Evolutionary conservation across 2,113 vertebrate species (phyloP).

Genomic region (Dunckerocampus dactyliophorus): DNA sequence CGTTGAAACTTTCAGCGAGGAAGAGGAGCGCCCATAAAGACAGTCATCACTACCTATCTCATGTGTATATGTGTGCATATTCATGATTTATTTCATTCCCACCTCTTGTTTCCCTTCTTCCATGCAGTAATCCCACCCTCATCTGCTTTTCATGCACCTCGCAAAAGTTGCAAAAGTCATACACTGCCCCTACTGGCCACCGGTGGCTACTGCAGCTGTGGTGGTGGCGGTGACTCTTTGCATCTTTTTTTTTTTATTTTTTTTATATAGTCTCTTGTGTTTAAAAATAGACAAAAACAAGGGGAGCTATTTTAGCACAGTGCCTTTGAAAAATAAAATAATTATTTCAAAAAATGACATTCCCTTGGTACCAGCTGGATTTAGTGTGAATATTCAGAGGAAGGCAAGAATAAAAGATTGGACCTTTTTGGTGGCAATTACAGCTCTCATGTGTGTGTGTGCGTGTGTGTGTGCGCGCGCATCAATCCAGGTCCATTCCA

Average conservation of each 20-base stretch:
- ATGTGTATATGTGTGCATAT: too few species aligned
- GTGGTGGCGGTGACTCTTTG: background rate
- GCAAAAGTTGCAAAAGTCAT: conserved; percentile 43
- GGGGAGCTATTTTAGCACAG: background rate
- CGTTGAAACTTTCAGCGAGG: conserved; percentile 60
- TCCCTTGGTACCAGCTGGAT: background rate
- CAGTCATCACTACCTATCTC: background rate
- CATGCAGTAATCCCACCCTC: background rate
- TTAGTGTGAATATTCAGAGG: background rate
- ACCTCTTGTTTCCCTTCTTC: too few species aligned
- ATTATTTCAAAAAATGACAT: background rate
- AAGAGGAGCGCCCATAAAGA: background rate
- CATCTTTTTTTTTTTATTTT: background rate
- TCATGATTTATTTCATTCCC: too few species aligned
- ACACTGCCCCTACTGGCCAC: conserved; percentile 54
- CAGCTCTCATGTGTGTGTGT: background rate
- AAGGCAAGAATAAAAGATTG: conserved; percentile 6
- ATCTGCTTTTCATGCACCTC: background rate
- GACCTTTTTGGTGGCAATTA: conserved; percentile 7
- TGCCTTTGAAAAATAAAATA: background rate
- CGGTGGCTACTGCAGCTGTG: conserved; percentile 14
- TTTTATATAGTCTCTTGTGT: background rate
- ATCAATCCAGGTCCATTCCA: conserved; percentile 7
- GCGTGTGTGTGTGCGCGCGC: background rate
- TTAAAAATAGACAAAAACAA: background rate